Evolutionary conservation across 1,140 invertebrate genomes (phyloP), one percentile per base, ranked within the genome.

Genomic region (Drosophila ficusphila): DNA sequence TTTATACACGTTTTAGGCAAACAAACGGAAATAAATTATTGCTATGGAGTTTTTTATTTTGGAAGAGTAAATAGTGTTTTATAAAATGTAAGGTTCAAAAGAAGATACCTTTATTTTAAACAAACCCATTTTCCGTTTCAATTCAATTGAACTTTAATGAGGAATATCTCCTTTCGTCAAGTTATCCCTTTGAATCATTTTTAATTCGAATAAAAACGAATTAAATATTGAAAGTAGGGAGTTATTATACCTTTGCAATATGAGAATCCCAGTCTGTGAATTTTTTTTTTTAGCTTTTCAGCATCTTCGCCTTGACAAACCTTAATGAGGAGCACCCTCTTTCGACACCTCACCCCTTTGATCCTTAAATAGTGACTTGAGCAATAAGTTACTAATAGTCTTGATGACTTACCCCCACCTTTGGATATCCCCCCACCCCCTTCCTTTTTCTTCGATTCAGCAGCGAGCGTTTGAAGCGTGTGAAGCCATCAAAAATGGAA

Each of bases 401-500:
- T 60, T 23, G 21, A 25, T 31, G 54, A 58, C 34, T 57, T 7
- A 16, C n/a, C 19, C 7, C 9, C 51, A 14, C 8, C 18, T 12
- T 4, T 8, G 11, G 9, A 16, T n/a, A n/a, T n/a, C 1, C 1
- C 18, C 4, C 12, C 21, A 14, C 33, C 5, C 12, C 21, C 5
- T 34, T 14, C n/a, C 5, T 23, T 23, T 23, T 23, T 33, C 2
- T 0, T 2, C 14, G 4, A 25, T 16, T 2, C n/a, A 11, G 29
- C 23, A 23, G 42, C 42, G 41, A 67, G 18, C 31, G 48, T 62
- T 65, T 65, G 61, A 68, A 68, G 64, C 68, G 68, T 70, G 68
- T 70, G 68, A 71, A 71, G 72, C 23, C 51, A 49, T 52, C 61
- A 81, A 62, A 79, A 81, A 81, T 81, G 62, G 71, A 79, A 79